These are phyloP conservation scores for Rhinogobius similis DNA, from an alignment of 2,113 vertebrate species.

Conservation along the genomic window DNA sequence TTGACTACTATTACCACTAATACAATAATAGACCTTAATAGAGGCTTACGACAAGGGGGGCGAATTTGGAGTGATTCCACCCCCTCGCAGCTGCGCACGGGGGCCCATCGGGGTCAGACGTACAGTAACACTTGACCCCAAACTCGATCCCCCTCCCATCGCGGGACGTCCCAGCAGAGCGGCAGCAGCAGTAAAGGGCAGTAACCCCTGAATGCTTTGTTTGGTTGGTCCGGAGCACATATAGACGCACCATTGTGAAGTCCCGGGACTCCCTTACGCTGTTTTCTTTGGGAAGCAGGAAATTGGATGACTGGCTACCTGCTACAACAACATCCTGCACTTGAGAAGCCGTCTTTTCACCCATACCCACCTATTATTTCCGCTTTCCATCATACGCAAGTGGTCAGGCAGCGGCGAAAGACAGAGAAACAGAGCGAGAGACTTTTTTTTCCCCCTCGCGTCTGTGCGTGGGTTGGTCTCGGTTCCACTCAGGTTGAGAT, in stretches of 20 bases:
- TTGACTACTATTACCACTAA: constrained; percentile 80
- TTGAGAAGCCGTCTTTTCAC: constrained; percentile 82
- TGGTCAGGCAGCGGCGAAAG: constrained; percentile 70
- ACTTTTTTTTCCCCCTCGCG: constrained; percentile 25
- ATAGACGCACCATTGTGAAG: constrained; percentile 80
- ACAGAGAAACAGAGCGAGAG: not conserved
- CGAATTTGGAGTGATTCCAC: constrained; percentile 53
- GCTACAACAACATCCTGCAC: constrained; percentile 87
- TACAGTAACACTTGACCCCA: constrained; percentile 77
- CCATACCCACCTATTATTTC: constrained; percentile 85
- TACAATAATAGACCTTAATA: constrained; percentile 80
- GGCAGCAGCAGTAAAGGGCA: constrained; percentile 69
- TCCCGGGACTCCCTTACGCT: constrained; percentile 70
- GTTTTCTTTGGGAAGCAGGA: constrained; percentile 86
- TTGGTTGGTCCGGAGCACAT: constrained; percentile 70
- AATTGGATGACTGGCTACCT: constrained; percentile 87
- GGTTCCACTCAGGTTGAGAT: constrained; percentile 77
- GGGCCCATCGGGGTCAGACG: constrained; percentile 67
- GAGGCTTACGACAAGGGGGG: constrained; percentile 61
- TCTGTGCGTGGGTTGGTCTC: constrained; percentile 67
- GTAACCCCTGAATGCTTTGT: constrained; percentile 81
- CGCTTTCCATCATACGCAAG: constrained; percentile 77
- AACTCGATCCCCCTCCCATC: constrained; percentile 38
- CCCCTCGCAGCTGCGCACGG: constrained; percentile 61
- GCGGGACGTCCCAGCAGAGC: constrained; percentile 63